Conservation (phyloP, 2,797 vertebrate genomes). For the Muscicapa comitata region DNA sequence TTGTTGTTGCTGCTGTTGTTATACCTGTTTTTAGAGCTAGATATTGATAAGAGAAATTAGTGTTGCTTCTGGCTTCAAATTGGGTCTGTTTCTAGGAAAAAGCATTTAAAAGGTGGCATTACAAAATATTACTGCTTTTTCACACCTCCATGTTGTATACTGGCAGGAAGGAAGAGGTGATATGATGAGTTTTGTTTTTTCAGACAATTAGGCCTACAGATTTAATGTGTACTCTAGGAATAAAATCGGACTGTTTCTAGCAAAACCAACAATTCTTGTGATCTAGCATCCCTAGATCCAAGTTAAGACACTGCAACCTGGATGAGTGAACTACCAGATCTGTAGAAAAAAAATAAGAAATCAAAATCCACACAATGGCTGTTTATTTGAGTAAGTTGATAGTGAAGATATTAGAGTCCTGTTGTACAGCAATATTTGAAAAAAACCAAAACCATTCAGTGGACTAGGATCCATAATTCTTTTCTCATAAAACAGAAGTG, state of each 20-base stretch:
- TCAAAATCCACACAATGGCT: neutral
- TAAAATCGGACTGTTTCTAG: neutral
- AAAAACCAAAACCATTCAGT: neutral
- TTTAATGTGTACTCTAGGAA: neutral
- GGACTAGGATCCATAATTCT: neutral
- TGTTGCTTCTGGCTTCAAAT: neutral
- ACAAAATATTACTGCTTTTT: neutral
- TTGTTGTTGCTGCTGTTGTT: neutral
- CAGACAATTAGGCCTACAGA: neutral
- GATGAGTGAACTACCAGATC: neutral
- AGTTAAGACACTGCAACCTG: neutral
- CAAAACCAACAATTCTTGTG: neutral
- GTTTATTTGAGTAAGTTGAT: neutral
- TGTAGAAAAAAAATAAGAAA: neutral
- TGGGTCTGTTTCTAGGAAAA: neutral
- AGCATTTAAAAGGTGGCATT: neutral
- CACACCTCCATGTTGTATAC: neutral
- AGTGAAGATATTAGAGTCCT: neutral
- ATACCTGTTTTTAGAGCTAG: neutral
- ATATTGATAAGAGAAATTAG: neutral
- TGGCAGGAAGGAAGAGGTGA: neutral
- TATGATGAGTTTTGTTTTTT: neutral
- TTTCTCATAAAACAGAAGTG: neutral
- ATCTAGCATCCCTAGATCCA: neutral
- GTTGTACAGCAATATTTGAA: neutral